Percentiles rank a stretch among this genome's conserved stretches.
phyloP scores from a whole-genome alignment of 1,140 invertebrate genomes.

The Drosophila pseudoananassae region DNA sequence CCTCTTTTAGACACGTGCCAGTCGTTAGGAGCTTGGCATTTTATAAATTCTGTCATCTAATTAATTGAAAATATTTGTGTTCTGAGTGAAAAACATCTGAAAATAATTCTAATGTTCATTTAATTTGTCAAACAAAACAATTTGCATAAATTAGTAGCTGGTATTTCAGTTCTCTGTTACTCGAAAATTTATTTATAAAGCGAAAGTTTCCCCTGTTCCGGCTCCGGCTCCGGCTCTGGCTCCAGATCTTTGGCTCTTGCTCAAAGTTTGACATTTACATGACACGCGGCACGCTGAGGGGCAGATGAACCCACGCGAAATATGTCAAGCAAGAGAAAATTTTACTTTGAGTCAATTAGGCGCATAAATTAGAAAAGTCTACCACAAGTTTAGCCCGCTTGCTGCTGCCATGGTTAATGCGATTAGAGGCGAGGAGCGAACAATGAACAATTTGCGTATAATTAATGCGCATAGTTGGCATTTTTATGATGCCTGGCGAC shows the following conservation, averaged over 20 bases:
- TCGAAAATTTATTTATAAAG: slow-evolving; percentile 54
- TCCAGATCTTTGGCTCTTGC: slow-evolving; percentile 12
- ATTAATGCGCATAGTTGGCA: slow-evolving; percentile 60
- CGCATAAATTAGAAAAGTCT: slow-evolving; percentile 68
- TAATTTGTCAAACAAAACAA: slow-evolving; percentile 60
- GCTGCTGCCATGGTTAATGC: slow-evolving; percentile 41
- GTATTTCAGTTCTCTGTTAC: slow-evolving; percentile 23
- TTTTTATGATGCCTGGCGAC: slow-evolving; percentile 39
- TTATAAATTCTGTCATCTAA: slow-evolving; percentile 8
- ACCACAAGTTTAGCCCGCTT: slow-evolving; percentile 37
- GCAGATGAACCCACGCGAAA: slow-evolving; percentile 25
- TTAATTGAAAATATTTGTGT: slow-evolving; percentile 43
- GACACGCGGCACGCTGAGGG: slow-evolving; percentile 34
- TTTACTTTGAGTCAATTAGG: slow-evolving; percentile 61
- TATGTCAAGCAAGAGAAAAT: slow-evolving; percentile 40
- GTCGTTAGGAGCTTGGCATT: not conserved
- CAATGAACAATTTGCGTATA: slow-evolving; percentile 55
- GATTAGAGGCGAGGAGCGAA: slow-evolving; percentile 44
- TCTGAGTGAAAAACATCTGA: not conserved
- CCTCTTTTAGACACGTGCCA: slow-evolving; percentile 15
- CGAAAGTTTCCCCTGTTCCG: slow-evolving; percentile 31
- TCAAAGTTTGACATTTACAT: slow-evolving; percentile 52
- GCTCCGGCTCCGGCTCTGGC: not conserved
- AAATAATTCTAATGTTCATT: slow-evolving; percentile 58
- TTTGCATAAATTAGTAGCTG: slow-evolving; percentile 56